Evolutionary conservation across 2,113 vertebrate genomes (phyloP), one percentile per base, ranked within the genome.

Genomic region (Panurus biarmicus): DNA sequence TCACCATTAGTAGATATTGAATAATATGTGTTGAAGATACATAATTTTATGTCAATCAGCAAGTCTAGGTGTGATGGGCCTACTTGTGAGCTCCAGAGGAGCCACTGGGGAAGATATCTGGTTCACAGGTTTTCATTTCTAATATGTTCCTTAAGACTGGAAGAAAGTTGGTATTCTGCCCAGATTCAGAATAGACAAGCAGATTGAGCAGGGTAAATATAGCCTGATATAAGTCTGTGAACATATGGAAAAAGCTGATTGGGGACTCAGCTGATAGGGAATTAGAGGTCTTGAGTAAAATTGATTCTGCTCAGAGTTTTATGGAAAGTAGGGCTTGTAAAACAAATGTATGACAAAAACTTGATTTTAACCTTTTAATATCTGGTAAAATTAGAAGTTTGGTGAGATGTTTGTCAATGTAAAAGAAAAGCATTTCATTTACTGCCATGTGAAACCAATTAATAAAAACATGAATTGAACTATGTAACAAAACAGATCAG

Each of bases 221-320:
- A 96, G 95, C 79, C 83, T 86, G 88, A 71, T 95, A 95, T 81
- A 96, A 96, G 90, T 94, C 94, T 74, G 88, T 89, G 92, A 96
- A 77, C 95, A 94, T 95, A 96, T 81, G 94, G 94, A 96, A 95
- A 89, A 90, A 90, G 90, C 95, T 96, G 92, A 96, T 61, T 94
- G 88, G 29, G 79, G 56, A 57, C 77, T 96, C 86, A 94, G 76
- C 86, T 93, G 80, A 70, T 89, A 40, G 76, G 73, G 90, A 96
- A 93, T 96, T 96, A 96, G 93, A 93, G 65, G 48, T 64, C 31
- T 45, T 58, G 56, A 90, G 48, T 86, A 80, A 88, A 93, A 96
- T 90, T 89, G 81, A 92, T 93, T 95, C 72, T 71, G 28, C 57
- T 92, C 69, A 67, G 60, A 77, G 69, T 84, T 93, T 88, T 84